These are phyloP conservation scores for Ceyx melanurus DNA, from an alignment of 2,113 vertebrate genomes.

Conservation along the genomic window DNA sequence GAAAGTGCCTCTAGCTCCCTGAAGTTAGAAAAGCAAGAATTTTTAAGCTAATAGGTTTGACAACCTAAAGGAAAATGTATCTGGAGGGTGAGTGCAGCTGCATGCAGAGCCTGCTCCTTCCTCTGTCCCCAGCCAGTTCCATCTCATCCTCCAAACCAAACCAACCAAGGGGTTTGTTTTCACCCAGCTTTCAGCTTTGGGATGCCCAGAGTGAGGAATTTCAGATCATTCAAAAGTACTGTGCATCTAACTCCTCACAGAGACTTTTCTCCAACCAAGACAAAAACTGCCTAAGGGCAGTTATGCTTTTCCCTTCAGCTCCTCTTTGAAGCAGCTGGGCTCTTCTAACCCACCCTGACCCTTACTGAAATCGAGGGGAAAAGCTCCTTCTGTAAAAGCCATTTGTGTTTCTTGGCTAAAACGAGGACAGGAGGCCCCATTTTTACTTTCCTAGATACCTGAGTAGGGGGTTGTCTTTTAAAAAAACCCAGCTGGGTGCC, in stretches of 20 bases:
- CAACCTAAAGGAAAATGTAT: neutral
- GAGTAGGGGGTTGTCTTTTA: neutral
- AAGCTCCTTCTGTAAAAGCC: neutral
- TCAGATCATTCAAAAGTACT: neutral
- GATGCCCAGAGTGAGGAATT: neutral
- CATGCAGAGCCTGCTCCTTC: neutral
- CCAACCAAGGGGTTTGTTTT: neutral
- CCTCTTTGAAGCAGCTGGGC: neutral
- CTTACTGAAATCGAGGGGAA: neutral
- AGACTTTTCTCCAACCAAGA: neutral
- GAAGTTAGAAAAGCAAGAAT: neutral
- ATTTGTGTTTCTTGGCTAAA: neutral
- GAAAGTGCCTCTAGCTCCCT: neutral
- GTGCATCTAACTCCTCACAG: neutral
- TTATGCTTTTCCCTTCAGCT: neutral
- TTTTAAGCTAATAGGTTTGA: neutral
- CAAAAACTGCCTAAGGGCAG: neutral
- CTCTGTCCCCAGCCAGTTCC: accelerated
- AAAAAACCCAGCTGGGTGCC: neutral
- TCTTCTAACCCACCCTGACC: neutral
- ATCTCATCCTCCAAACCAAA: neutral
- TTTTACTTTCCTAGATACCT: neutral
- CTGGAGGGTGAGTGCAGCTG: neutral
- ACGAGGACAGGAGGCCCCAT: accelerated
- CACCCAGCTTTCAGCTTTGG: neutral